Conservation (phyloP, 2,888 invertebrate species). For the Tinea trinotella region DNA sequence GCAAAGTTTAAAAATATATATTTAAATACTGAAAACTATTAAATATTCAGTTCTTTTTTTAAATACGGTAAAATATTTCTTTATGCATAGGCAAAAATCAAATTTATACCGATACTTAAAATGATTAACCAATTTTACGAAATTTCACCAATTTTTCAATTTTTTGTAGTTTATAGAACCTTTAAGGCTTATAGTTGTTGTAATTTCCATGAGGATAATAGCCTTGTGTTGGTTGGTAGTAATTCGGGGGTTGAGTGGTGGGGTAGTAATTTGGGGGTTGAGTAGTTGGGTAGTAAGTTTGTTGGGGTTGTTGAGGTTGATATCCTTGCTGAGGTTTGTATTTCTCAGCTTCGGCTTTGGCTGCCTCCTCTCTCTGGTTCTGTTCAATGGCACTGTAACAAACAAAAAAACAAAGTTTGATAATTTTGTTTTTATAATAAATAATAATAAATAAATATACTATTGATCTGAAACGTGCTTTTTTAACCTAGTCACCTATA, state of each 20-base stretch:
- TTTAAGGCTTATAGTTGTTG: slow-evolving; percentile 16
- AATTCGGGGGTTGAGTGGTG: slow-evolving; percentile 24
- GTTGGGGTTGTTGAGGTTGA: slow-evolving; percentile 24
- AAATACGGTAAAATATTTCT: too few relatives aligned
- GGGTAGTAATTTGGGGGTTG: slow-evolving; percentile 29
- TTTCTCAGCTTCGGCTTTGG: slow-evolving; percentile 39
- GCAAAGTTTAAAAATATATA: too few relatives aligned
- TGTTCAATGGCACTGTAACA: slow-evolving; percentile 45
- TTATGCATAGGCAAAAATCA: too few relatives aligned
- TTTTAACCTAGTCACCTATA: too few relatives aligned
- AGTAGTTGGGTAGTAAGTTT: slow-evolving; percentile 27
- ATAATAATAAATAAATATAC: too few relatives aligned
- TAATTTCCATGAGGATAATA: slow-evolving; percentile 20
- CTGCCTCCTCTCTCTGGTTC: slow-evolving; percentile 44
- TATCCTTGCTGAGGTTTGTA: slow-evolving; percentile 34
- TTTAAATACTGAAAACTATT: too few relatives aligned
- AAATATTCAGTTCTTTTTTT: too few relatives aligned
- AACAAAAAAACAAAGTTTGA: too few relatives aligned
- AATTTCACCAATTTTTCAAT: not conserved
- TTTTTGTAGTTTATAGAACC: not conserved
- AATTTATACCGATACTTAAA: too few relatives aligned
- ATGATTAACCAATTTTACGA: not conserved
- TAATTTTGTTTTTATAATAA: too few relatives aligned
- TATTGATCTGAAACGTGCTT: too few relatives aligned
- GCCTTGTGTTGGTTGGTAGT: slow-evolving; percentile 23